Evolutionary conservation across 2,113 vertebrate genomes (phyloP).

Genomic region (Barbus barbus): DNA sequence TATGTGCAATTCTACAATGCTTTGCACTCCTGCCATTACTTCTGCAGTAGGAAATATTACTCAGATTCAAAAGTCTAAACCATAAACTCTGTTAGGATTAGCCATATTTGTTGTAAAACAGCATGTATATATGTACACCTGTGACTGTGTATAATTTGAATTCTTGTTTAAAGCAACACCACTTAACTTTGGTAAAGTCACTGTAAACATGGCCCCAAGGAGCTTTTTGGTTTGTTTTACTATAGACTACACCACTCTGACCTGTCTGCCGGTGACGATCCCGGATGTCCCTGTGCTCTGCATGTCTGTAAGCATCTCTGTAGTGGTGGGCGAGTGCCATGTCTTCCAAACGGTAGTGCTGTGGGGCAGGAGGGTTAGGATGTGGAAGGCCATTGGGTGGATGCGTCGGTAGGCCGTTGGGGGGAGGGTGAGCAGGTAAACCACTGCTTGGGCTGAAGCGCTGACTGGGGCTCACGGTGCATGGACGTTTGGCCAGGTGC

Average conservation of each 20-base stretch:
- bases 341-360: conserved; percentile 93
- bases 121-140: neutral
- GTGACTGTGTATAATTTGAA: neutral
- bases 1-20: neutral
- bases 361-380: conserved; percentile 72
- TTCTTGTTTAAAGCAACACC: neutral
- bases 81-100: neutral
- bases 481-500: conserved; percentile 89
- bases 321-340: conserved; percentile 94
- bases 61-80: neutral
- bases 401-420: conserved; percentile 74
- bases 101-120: neutral
- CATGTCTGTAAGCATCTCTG: conserved; percentile 86
- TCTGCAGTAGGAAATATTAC: neutral
- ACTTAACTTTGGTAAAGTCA: neutral
- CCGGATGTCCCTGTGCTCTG: conserved; percentile 82
- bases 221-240: neutral
- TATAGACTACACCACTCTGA: conserved; percentile 62
- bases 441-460: conserved; percentile 90
- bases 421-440: conserved; percentile 75
- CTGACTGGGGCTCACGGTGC: conserved; percentile 93
- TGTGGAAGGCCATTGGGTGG: conserved; percentile 76
- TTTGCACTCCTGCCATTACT: neutral
- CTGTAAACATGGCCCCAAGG: neutral
- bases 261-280: conserved; percentile 86